Percentiles rank a stretch among this genome's conserved stretches.
These are phyloP conservation scores for Xanthia icteritia DNA, from an alignment of 2,888 invertebrate genomes.

Conservation along the genomic window DNA sequence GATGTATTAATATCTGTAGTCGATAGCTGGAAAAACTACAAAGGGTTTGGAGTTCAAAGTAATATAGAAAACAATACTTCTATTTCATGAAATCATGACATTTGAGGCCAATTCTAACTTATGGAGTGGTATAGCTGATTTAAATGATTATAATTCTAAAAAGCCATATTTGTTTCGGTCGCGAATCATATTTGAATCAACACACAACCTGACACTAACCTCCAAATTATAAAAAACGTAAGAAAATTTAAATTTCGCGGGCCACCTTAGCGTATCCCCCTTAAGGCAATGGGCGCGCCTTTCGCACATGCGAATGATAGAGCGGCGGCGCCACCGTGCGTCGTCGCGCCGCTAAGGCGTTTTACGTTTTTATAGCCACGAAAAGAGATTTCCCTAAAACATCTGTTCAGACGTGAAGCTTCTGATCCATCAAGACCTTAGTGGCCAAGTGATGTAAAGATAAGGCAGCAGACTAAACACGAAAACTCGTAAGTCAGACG, in stretches of 20 bases:
- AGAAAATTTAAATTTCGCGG: too few species aligned
- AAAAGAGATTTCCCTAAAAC: conserved; percentile 2
- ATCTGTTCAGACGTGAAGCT: not conserved
- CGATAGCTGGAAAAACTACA: not conserved
- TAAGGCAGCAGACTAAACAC: conserved; percentile 20
- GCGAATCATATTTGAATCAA: too few species aligned
- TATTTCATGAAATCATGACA: too few species aligned
- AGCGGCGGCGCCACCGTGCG: conserved; percentile 6
- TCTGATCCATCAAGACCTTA: conserved; percentile 14
- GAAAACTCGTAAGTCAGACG: conserved; percentile 69
- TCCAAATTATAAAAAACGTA: too few species aligned
- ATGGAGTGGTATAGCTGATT: too few species aligned
- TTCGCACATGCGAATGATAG: conserved; percentile 1
- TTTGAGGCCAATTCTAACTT: too few species aligned
- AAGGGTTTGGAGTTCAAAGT: not conserved
- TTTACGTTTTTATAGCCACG: not conserved
- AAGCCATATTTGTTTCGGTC: too few species aligned
- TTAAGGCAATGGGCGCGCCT: not conserved
- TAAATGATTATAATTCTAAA: too few species aligned
- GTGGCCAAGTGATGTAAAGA: conserved; percentile 19
- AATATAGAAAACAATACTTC: not conserved
- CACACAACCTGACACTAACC: too few species aligned
- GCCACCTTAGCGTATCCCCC: too few species aligned
- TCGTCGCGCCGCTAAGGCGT: not conserved
- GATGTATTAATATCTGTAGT: conserved; percentile 11